Evolutionary conservation across 2,888 invertebrate genomes (phyloP).

Genomic region (Drosophila robusta): DNA sequence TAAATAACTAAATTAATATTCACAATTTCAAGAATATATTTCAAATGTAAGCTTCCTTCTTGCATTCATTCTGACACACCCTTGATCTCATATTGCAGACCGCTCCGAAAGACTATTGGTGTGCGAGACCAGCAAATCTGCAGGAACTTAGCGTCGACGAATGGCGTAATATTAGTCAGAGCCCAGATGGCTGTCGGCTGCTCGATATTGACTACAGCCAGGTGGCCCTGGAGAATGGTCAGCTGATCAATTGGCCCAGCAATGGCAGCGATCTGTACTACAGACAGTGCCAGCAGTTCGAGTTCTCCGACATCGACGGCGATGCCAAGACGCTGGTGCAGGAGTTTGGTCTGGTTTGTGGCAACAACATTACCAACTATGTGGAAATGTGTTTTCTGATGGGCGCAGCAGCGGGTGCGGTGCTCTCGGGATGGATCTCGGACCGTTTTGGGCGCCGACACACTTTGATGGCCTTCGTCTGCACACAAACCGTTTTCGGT

Average conservation of each 20-base stretch:
- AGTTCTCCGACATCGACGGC: conserved; percentile 77
- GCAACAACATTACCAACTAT: conserved; percentile 86
- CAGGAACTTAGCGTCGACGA: conserved; percentile 81
- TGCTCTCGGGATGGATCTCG: conserved; percentile 88
- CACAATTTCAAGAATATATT: background rate
- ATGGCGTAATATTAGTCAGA: conserved; percentile 87
- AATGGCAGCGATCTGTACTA: conserved; percentile 45
- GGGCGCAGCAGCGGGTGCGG: conserved; percentile 88
- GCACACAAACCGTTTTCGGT: conserved; percentile 87
- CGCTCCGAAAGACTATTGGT: conserved; percentile 86
- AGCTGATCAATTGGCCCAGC: conserved; percentile 64
- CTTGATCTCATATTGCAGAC: conserved; percentile 80
- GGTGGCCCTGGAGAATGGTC: conserved; percentile 52
- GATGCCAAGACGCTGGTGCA: conserved; percentile 86
- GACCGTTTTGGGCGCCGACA: conserved; percentile 89
- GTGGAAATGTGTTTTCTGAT: conserved; percentile 89
- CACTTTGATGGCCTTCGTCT: conserved; percentile 87
- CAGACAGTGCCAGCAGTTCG: conserved; percentile 84
- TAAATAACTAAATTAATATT: background rate
- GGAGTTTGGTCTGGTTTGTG: conserved; percentile 88
- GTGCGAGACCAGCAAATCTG: conserved; percentile 86
- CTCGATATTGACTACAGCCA: conserved; percentile 70
- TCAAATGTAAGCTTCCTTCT: background rate
- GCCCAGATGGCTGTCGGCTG: conserved; percentile 85
- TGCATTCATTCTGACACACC: background rate